A percentile compares a stretch with the other conserved stretches of the same genome.
Evolutionary conservation across 2,888 invertebrate species (phyloP).

Genomic region (Cephus nigrinus): DNA sequence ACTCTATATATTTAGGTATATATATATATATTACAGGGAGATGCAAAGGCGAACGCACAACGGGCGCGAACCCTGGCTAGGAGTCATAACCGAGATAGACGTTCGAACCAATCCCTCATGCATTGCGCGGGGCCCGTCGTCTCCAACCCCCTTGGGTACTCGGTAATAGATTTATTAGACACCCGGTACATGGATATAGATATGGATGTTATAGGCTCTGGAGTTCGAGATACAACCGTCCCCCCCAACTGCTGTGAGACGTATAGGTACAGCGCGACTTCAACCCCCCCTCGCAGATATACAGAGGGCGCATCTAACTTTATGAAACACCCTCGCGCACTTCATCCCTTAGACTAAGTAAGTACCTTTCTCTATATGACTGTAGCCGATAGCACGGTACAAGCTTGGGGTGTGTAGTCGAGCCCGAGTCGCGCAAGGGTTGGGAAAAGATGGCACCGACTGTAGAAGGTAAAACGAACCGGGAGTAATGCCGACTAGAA

Average conservation of each 20-base stretch:
- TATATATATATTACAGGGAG: background rate
- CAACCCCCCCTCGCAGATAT: slow-evolving; percentile 32
- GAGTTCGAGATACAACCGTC: slow-evolving; percentile 51
- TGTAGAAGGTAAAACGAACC: background rate
- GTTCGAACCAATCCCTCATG: slow-evolving; percentile 43
- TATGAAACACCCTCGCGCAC: slow-evolving; percentile 35
- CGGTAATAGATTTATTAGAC: slow-evolving; percentile 66
- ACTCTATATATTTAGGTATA: background rate
- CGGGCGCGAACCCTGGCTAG: slow-evolving; percentile 22
- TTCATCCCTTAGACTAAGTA: slow-evolving; percentile 13
- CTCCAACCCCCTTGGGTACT: slow-evolving; percentile 51
- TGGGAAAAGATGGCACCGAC: background rate
- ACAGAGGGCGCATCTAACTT: slow-evolving; percentile 51
- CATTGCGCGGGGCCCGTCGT: slow-evolving; percentile 29
- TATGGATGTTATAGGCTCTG: slow-evolving; percentile 52
- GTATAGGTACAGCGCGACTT: background rate
- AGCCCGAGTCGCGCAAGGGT: background rate
- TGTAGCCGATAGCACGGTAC: background rate
- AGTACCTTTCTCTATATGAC: background rate
- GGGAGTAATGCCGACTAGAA: background rate
- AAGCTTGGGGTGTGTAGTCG: background rate
- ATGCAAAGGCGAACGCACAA: background rate
- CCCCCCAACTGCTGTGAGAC: slow-evolving; percentile 16
- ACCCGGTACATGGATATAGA: slow-evolving; percentile 59
- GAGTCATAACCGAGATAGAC: slow-evolving; percentile 59